phyloP scores from a whole-genome alignment of 2,113 vertebrate genomes.

The Anhinga anhinga region DNA sequence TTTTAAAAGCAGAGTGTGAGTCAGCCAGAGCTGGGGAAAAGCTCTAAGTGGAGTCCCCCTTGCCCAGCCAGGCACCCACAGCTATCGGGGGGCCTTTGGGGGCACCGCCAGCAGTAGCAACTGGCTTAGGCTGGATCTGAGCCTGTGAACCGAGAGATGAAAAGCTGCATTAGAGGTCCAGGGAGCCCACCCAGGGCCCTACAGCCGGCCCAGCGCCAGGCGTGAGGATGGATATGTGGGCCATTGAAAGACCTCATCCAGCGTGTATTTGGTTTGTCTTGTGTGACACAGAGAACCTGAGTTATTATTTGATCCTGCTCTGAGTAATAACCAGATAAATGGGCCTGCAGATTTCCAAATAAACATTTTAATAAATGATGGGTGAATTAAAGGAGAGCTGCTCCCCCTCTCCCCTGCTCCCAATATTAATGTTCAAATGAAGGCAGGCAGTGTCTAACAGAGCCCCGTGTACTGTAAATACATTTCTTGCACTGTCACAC shows the following conservation, averaged over 20 bases:
- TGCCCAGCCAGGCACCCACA: not conserved
- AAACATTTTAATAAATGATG: conserved; percentile 76
- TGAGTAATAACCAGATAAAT: conserved; percentile 75
- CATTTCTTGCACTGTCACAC: conserved; percentile 68
- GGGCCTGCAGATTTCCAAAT: conserved; percentile 69
- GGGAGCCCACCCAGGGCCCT: conserved; percentile 58
- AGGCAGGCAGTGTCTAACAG: conserved; percentile 46
- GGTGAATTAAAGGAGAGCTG: conserved; percentile 60
- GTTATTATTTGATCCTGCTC: conserved; percentile 67
- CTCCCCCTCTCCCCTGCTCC: not conserved
- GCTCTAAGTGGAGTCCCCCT: not conserved
- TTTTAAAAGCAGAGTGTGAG: not conserved
- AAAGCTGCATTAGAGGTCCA: not conserved
- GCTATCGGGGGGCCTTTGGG: fast-evolving
- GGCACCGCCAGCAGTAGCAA: not conserved
- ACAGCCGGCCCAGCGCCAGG: not conserved
- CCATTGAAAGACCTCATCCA: not conserved
- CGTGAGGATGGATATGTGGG: not conserved
- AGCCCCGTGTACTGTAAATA: conserved; percentile 49
- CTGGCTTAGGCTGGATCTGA: not conserved
- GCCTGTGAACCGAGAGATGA: not conserved
- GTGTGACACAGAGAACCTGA: conserved; percentile 60
- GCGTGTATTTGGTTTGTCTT: conserved; percentile 53
- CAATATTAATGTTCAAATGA: conserved; percentile 45
- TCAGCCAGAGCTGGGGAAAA: not conserved